Evolutionary conservation across 1,140 invertebrate genomes (phyloP), one percentile per base, ranked within the genome.

Genomic region (Asbolus verrucosus): DNA sequence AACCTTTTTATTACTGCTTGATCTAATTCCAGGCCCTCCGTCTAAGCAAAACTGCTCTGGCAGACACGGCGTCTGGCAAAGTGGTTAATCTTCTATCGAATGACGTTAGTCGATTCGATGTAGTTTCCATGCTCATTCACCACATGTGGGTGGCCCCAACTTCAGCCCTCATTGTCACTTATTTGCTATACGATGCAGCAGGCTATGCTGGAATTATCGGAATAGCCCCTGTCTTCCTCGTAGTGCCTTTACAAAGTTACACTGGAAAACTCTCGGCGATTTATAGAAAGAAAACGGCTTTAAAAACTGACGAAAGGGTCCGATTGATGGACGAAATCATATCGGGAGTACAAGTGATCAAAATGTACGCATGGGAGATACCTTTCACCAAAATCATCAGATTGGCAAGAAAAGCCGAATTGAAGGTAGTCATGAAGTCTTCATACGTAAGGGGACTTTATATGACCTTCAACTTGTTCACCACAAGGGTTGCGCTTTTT

Each of bases 81-180:
- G 89, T 95, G 65, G 91, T 94, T 1, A 95, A 95, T 82, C 80
- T 94, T 1, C 84, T 95, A 38, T 92, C 92, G 1, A 94, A 94
- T 77, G 93, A 94, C 76, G 87, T 89, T 6, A 89, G 86, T 70
- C 81, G 88, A 65, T 89, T 89, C 70, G 88, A 89, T 80, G 76
- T 87, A 6, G 84, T 87, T 4, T 84, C 84, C 2, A 81, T 88
- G 13, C 84, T 88, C 69, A 79, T 89, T 14, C 86, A 89, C 79
- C 82, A 86, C 71, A 84, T 90, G 83, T 89, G 87, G 88, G 82
- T 85, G 0, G 90, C 88, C 0, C 92, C 92, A 2, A 41, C 90
- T 0, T 85, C 88, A 14, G 83, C 88, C 0, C 67, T 90, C 0
- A 85, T 89, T 24, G 83, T 88, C 6, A 81, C 87, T 0, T 86